Base-by-base conservation (phyloP, 2,113 vertebrate genomes). In the Channa maculata region DNA sequence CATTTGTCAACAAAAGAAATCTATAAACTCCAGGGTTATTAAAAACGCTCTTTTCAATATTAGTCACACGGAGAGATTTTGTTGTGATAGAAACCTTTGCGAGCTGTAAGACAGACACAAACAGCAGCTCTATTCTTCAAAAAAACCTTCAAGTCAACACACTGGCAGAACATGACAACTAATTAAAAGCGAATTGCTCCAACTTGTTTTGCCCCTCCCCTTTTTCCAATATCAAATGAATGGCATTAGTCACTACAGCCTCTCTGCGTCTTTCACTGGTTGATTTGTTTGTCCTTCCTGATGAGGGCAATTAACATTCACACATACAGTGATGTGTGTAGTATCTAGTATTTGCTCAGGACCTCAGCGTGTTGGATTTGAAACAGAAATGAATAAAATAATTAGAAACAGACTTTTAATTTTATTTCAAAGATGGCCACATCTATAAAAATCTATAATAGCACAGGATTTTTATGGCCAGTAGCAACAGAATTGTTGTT, bases 251-350 rank as follows among this genome's bases (percentile, higher is more conserved):
- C 73, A 77, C 49, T 12, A 1, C 64, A 57, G 45, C 33, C 46
- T 72, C 69, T 46, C 33, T 38, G 41, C 58, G 62, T 50, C 38
- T 55, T 70, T 62, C 60, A 60, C 8, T 41, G 7, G 44, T 54
- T 70, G 52, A 78, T 80, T 70, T 74, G 55, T 80, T 83, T 79
- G 55, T 75, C 52, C 60, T 38, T 49, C 48, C 45, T 59, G 36
- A 78, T 70, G 70, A 71, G 24, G 39, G 50, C 44, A 63, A 83
- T 90, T 83, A 83, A 79, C 54, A 79, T 36, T 80, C 77, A 41
- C 77, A 41, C 62, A 75, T 75, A 54, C 24, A 64, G 50, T 62
- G 10, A 48, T 48, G 15, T 6, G 36, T 6, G 43, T 11, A 15
- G 34, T 70, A 66, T 75, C 69, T 33, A 15, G 34, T 70, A 66